phyloP scores from a whole-genome alignment of 2,797 vertebrate species.

The Danio tinwini region DNA sequence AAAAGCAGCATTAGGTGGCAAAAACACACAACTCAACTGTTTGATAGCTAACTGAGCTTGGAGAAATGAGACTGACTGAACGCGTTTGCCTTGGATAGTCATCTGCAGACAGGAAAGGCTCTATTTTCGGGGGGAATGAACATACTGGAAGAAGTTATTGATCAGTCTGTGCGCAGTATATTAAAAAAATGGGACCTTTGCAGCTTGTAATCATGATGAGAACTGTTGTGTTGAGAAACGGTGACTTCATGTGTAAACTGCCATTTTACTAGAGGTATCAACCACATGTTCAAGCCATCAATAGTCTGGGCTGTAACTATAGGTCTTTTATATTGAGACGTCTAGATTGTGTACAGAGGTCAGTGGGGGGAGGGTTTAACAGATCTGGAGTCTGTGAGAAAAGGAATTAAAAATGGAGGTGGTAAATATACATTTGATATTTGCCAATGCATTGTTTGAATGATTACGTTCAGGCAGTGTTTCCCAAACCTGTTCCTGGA shows the following conservation, averaged over 20 bases:
- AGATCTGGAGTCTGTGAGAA: not conserved
- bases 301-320: not conserved
- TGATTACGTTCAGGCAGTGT: too few species aligned
- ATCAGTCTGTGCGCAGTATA: not conserved
- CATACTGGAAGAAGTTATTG: not conserved
- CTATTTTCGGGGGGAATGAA: constrained; percentile 1
- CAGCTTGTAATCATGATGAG: constrained; percentile 28
- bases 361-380: not conserved
- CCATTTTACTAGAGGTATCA: constrained; percentile 10
- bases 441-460: too few species aligned
- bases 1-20: constrained; percentile 1
- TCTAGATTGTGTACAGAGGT: constrained; percentile 15
- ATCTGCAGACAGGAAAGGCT: not conserved
- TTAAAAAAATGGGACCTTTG: constrained; percentile 25
- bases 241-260: not conserved
- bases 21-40: constrained; percentile 9
- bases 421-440: too few species aligned
- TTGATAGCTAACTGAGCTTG: not conserved
- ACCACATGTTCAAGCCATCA: not conserved
- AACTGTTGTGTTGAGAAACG: not conserved
- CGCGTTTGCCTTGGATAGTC: not conserved
- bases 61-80: not conserved
- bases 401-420: too few species aligned
- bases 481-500: too few species aligned
- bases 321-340: constrained; percentile 10